These are phyloP conservation scores for Colletes latitarsis DNA, from an alignment of 1,140 invertebrate genomes.

Conservation along the genomic window DNA sequence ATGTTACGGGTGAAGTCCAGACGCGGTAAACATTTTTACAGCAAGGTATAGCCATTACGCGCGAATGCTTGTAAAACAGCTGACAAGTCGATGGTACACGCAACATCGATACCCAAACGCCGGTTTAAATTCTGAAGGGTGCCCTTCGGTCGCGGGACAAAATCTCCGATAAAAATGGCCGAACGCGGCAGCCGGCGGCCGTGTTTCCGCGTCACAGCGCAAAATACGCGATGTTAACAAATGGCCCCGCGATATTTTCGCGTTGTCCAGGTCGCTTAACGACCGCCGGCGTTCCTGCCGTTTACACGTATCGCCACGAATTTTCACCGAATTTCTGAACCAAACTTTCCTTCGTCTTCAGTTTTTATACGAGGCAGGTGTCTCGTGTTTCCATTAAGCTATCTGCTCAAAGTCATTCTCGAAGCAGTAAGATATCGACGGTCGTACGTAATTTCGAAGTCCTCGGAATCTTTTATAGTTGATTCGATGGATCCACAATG, in stretches of 20 bases:
- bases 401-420: no score
- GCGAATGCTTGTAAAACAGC: constrained; percentile 8
- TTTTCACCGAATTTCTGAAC: constrained; percentile 7
- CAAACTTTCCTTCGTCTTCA: not conserved
- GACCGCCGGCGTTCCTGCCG: not conserved
- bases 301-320: constrained; percentile 22
- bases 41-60: not conserved
- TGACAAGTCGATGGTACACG: not conserved
- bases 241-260: constrained; percentile 23
- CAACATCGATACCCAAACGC: not conserved
- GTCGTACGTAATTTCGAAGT: not conserved
- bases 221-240: constrained; percentile 30
- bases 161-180: constrained; percentile 29
- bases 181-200: not conserved
- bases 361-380: no score
- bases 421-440: no score
- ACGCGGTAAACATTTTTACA: not conserved
- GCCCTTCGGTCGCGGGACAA: not conserved
- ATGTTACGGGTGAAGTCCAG: not conserved
- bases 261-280: constrained; percentile 3
- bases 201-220: not conserved
- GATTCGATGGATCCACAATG: constrained; percentile 11
- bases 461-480: not conserved
- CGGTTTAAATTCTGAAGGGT: not conserved
- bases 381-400: not conserved